Conservation (phyloP, 2,113 vertebrate genomes). For the Labrus mixtus region DNA sequence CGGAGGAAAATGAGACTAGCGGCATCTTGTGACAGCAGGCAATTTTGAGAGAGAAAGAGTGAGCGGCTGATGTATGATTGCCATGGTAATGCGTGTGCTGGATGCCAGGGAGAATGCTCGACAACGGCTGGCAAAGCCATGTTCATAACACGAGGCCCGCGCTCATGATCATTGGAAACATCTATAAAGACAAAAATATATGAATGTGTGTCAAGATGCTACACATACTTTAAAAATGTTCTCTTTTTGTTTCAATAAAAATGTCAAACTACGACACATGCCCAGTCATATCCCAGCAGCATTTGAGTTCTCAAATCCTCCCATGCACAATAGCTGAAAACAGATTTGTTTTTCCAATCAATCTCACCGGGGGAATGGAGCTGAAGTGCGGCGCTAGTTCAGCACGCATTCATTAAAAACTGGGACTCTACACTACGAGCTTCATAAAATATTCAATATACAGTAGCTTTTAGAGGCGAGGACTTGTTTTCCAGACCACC, state of each 20-base stretch:
- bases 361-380: slow-evolving; percentile 44
- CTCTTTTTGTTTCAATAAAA: slow-evolving; percentile 1
- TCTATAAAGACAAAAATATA: neutral
- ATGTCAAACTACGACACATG: neutral
- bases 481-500: slow-evolving; percentile 39
- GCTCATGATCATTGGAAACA: neutral
- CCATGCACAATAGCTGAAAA: neutral
- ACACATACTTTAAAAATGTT: neutral
- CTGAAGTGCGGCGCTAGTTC: slow-evolving; percentile 52
- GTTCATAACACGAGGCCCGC: slow-evolving; percentile 13
- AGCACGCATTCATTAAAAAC: slow-evolving; percentile 65
- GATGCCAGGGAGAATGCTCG: slow-evolving; percentile 43
- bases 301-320: slow-evolving; percentile 14
- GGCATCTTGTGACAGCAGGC: slow-evolving; percentile 67
- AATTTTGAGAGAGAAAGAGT: slow-evolving; percentile 57
- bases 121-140: slow-evolving; percentile 9
- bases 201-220: neutral
- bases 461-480: slow-evolving; percentile 35
- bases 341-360: slow-evolving; percentile 37
- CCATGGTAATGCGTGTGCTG: slow-evolving; percentile 43
- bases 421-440: slow-evolving; percentile 35
- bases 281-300: neutral
- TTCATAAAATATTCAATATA: slow-evolving; percentile 73
- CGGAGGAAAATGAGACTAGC: slow-evolving; percentile 57
- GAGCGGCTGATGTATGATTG: slow-evolving; percentile 57